A percentile compares a stretch with the other conserved stretches of the same genome.
Evolutionary conservation across 2,888 invertebrate species (phyloP).

Genomic region (Euproctis similis): DNA sequence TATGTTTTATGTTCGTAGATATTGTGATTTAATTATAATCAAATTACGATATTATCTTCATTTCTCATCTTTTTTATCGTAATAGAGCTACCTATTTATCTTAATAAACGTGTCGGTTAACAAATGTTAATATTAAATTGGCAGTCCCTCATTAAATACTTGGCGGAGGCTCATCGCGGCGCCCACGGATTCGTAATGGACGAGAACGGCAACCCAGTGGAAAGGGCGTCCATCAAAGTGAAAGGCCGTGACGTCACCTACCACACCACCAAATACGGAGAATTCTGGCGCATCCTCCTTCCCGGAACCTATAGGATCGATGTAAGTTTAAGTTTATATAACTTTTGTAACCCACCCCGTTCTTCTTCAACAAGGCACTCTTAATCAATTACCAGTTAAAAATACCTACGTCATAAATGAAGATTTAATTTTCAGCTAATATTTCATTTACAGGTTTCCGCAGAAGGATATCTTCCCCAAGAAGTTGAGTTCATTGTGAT

Average conservation of each 20-base stretch:
- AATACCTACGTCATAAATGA: no score
- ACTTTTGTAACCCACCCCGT: no score
- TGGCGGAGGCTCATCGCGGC: slow-evolving; percentile 91
- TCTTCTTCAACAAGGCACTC: no score
- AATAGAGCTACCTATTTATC: no score
- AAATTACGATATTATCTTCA: no score
- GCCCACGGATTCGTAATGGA: slow-evolving; percentile 92
- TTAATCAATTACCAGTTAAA: no score
- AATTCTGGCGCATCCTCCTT: slow-evolving; percentile 93
- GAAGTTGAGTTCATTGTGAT: slow-evolving; percentile 91
- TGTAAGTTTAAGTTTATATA: slow-evolving; percentile 65
- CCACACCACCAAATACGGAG: slow-evolving; percentile 92
- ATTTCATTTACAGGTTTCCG: slow-evolving; percentile 80
- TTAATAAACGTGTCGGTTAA: no score
- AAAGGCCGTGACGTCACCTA: slow-evolving; percentile 89
- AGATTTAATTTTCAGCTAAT: slow-evolving; percentile 2
- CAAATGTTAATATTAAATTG: slow-evolving; percentile 18
- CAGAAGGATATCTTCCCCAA: slow-evolving; percentile 87
- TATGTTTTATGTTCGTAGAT: no score
- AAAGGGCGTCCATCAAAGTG: slow-evolving; percentile 85
- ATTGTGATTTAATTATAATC: no score
- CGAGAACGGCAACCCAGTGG: slow-evolving; percentile 84
- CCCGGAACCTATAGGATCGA: slow-evolving; percentile 91
- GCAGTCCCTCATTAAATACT: slow-evolving; percentile 87
- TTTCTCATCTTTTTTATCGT: no score